phyloP scores from a whole-genome alignment of 2,888 invertebrate species.

The Dichetophora obliterata region DNA sequence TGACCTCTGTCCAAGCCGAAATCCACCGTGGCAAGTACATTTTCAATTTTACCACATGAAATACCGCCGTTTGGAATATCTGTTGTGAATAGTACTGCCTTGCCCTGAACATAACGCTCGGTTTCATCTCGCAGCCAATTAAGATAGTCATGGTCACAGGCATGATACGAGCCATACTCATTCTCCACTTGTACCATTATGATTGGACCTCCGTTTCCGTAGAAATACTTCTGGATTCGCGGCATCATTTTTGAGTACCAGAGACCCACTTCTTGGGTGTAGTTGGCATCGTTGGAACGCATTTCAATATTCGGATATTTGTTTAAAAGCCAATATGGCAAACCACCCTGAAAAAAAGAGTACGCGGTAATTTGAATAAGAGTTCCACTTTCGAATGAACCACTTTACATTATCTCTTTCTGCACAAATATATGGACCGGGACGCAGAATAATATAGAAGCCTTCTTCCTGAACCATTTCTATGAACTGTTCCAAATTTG shows the following conservation, averaged over 20 bases:
- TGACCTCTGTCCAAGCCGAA: slow-evolving; percentile 75
- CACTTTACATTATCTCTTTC: slow-evolving; percentile 81
- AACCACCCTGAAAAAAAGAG: slow-evolving; percentile 76
- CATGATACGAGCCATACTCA: slow-evolving; percentile 86
- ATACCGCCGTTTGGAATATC: slow-evolving; percentile 76
- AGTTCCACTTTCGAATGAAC: not conserved
- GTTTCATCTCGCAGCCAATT: slow-evolving; percentile 77
- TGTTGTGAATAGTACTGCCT: slow-evolving; percentile 82
- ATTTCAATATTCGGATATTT: slow-evolving; percentile 74
- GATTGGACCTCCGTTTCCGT: slow-evolving; percentile 84
- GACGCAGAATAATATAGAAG: slow-evolving; percentile 83
- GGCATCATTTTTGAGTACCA: slow-evolving; percentile 73
- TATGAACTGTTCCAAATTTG: slow-evolving; percentile 79
- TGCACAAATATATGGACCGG: slow-evolving; percentile 93
- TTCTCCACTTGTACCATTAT: slow-evolving; percentile 91
- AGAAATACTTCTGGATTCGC: slow-evolving; percentile 70
- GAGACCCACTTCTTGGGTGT: slow-evolving; percentile 70
- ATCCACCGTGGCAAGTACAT: slow-evolving; percentile 83
- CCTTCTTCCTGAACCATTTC: slow-evolving; percentile 82
- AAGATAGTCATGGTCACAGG: slow-evolving; percentile 80
- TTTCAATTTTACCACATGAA: slow-evolving; percentile 78
- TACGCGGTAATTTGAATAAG: not conserved
- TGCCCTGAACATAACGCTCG: slow-evolving; percentile 59
- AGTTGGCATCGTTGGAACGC: slow-evolving; percentile 75
- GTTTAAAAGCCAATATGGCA: slow-evolving; percentile 80